These are phyloP conservation scores for Myodes glareolus DNA, from an alignment of 2,113 vertebrate species.

Conservation along the genomic window DNA sequence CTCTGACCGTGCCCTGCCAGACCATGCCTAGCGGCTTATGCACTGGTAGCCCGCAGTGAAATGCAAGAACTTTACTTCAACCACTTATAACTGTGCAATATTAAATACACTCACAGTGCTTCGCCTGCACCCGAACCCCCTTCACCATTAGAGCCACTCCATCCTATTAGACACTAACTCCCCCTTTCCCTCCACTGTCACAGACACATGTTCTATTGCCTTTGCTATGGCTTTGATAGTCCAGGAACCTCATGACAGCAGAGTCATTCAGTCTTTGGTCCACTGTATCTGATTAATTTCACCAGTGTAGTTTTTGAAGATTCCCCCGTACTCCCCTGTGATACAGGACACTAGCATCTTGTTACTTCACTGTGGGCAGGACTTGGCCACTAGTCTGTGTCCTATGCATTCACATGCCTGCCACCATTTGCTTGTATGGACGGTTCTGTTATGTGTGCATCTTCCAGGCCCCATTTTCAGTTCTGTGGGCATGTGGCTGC, in stretches of 20 bases:
- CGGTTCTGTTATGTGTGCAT: rapidly evolving
- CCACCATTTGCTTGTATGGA: rapidly evolving
- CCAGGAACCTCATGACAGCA: rapidly evolving
- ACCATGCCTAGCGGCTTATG: rapidly evolving
- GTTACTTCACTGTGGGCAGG: rapidly evolving
- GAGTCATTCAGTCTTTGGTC: rapidly evolving
- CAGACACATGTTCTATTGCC: neutral
- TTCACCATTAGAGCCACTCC: rapidly evolving
- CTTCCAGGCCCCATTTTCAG: neutral
- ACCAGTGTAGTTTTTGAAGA: rapidly evolving
- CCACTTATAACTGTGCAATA: rapidly evolving
- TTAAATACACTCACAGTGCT: neutral
- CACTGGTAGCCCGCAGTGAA: neutral
- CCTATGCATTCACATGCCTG: neutral
- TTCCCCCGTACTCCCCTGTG: rapidly evolving
- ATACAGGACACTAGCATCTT: rapidly evolving
- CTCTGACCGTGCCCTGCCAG: rapidly evolving
- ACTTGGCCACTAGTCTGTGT: rapidly evolving
- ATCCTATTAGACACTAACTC: neutral
- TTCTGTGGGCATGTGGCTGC: neutral
- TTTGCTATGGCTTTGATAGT: neutral
- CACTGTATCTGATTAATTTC: neutral
- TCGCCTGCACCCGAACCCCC: neutral
- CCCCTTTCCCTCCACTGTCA: no score
- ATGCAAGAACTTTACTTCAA: no score